Conservation (phyloP, 2,888 invertebrate genomes). For the Helobdella robusta region DNA sequence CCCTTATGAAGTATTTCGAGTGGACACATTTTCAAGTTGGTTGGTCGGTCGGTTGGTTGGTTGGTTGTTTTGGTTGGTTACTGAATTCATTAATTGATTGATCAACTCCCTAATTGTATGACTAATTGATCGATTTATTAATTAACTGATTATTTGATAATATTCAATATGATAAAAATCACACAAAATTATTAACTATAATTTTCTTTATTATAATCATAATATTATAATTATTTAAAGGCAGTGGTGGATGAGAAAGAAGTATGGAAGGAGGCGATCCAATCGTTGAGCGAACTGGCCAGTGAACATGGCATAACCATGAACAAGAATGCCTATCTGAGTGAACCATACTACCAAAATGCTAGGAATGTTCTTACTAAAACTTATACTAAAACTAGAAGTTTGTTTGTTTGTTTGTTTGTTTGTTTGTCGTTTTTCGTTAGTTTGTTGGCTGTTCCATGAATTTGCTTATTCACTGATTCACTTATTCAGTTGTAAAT, state of each 20-base stretch:
- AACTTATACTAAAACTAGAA: conserved; percentile 68
- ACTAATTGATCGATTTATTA: no score
- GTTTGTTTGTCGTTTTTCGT: not conserved
- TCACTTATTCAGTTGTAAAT: no score
- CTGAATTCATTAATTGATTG: no score
- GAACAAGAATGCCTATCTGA: conserved; percentile 57
- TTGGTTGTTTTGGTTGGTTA: no score
- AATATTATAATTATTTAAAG: not conserved
- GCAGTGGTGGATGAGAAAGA: conserved; percentile 22
- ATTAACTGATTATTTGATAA: no score
- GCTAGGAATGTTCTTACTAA: conserved; percentile 59
- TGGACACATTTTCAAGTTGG: conserved; percentile 54
- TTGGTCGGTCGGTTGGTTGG: no score
- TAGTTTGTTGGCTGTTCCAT: not conserved
- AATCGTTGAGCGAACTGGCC: conserved; percentile 23
- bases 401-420: conserved; percentile 52
- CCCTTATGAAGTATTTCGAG: conserved; percentile 71
- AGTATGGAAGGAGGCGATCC: conserved; percentile 25
- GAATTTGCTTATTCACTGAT: not conserved
- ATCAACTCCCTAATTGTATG: no score
- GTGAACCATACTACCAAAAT: conserved; percentile 38
- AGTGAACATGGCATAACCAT: conserved; percentile 48
- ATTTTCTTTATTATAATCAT: conserved; percentile 16
- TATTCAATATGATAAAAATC: no score
- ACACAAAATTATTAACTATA: no score